Evolutionary conservation across 2,888 invertebrate species (phyloP).

Genomic region (Eurytoma californica): DNA sequence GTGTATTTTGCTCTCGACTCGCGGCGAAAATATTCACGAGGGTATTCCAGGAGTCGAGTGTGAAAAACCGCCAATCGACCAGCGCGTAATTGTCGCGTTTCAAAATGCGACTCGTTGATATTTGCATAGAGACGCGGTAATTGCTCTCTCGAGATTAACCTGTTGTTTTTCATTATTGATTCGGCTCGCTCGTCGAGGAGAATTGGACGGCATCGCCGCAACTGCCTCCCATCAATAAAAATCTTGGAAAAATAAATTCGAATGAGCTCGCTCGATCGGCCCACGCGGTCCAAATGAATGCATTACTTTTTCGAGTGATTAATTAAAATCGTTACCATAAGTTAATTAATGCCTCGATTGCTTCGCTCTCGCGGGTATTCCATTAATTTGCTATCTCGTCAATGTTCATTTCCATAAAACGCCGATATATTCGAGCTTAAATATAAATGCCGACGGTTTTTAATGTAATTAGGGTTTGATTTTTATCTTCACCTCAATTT

Average conservation of each 20-base stretch:
- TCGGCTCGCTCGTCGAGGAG: neutral
- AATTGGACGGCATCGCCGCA: neutral
- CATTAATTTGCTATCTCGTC: constrained; percentile 4
- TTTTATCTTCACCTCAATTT: too few relatives aligned
- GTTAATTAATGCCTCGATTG: constrained; percentile 25
- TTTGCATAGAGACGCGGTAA: constrained; percentile 40
- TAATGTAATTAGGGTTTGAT: neutral
- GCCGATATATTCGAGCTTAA: neutral
- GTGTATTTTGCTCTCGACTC: too few relatives aligned
- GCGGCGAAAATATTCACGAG: too few relatives aligned
- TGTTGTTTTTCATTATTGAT: constrained; percentile 42
- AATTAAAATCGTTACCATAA: constrained; percentile 40
- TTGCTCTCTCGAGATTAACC: constrained; percentile 31
- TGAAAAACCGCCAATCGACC: neutral
- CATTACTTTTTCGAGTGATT: constrained; percentile 41
- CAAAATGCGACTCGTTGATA: constrained; percentile 31
- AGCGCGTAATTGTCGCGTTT: constrained; percentile 6
- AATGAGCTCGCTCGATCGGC: too few relatives aligned
- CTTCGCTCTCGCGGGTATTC: neutral
- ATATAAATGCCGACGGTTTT: neutral
- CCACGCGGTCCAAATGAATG: constrained; percentile 19
- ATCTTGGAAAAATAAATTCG: constrained; percentile 25
- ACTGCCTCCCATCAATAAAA: neutral
- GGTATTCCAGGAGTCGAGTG: neutral
- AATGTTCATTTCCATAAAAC: neutral